Base-by-base conservation (phyloP, 1,140 invertebrate genomes). In the Ganaspis sp. region DNA sequence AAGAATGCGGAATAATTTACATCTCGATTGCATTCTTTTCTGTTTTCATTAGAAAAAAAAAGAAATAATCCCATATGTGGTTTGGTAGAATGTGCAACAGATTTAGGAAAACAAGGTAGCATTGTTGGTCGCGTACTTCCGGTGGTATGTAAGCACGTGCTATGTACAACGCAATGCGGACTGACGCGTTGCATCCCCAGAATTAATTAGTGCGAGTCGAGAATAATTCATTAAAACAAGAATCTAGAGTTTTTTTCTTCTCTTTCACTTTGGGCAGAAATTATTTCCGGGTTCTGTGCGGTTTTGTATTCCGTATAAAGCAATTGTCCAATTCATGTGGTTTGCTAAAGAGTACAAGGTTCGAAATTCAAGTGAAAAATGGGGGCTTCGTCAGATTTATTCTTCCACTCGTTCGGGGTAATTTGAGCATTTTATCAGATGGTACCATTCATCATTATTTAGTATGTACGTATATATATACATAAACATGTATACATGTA, bases 141-240 rank as follows among this genome's bases (percentile, higher is more conserved):
- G 54, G 54, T 64, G 9, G 26, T 64, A 64, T 64, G 54, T 64
- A 64, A 29, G 54, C 54, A 64, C 23, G 54, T 26, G 54, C 23
- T 29, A 64, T 29, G 15, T 64, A 64, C 15, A 45, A 42, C 69
- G 69, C 71, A 73, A 78, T 70, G 76, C 69, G 76, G 72, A 80
- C 78, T 80, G 81, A 78, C 78, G 78, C 76, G 78, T 74, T 80
- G 74, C 79, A 74, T 74, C 78, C 76, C 76, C 76, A 78, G 81
- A 80, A 80, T 82, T 82, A 82, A 82, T 82, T 82, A 82, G 78
- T 74, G 58, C 74, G 77, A 82, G 79, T 78, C 64, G 78, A 78
- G 75, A 82, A 82, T 76, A 82, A 78, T 80, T 75, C 78, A 73
- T 69, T 82, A 76, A 80, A 82, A 80, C 72, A 76, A 82, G 23